Evolutionary conservation across 2,888 invertebrate species (phyloP).

Genomic region (Drosophila kuntzei): DNA sequence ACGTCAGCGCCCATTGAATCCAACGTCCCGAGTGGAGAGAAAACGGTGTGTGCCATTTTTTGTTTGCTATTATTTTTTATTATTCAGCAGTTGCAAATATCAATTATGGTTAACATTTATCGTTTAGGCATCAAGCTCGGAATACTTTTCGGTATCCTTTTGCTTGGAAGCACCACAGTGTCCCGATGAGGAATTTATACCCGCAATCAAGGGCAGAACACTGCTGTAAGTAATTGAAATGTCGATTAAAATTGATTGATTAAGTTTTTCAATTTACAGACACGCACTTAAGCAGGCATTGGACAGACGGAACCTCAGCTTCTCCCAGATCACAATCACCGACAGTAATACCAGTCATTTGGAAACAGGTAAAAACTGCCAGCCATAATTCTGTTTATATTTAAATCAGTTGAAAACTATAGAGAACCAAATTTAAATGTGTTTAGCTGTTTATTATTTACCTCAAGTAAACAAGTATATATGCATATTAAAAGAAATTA

Average conservation of each 20-base stretch:
- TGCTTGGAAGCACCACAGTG: slow-evolving; percentile 86
- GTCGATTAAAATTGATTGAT: neutral
- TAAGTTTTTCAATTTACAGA: slow-evolving; percentile 85
- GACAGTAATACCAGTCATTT: slow-evolving; percentile 84
- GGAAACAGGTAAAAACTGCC: slow-evolving; percentile 76
- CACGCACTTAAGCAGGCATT: slow-evolving; percentile 89
- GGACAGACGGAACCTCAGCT: slow-evolving; percentile 88
- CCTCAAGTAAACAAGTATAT: too few species aligned
- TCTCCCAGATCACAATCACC: slow-evolving; percentile 84
- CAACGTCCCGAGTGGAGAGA: slow-evolving; percentile 43
- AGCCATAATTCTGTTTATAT: neutral
- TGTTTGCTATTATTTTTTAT: neutral
- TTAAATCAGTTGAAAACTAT: too few species aligned
- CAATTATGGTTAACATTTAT: slow-evolving; percentile 18
- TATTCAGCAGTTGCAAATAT: slow-evolving; percentile 9
- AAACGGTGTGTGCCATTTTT: slow-evolving; percentile 13
- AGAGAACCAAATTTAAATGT: too few species aligned
- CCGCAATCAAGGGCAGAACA: slow-evolving; percentile 88
- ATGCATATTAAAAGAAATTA: too few species aligned
- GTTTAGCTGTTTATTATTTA: too few species aligned
- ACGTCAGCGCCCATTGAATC: slow-evolving; percentile 28
- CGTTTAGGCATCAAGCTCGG: slow-evolving; percentile 89
- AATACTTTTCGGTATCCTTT: slow-evolving; percentile 90
- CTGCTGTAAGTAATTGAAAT: slow-evolving; percentile 87
- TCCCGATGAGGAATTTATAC: slow-evolving; percentile 89